Evolutionary conservation across 2,113 vertebrate species (phyloP), one percentile per base, ranked within the genome.

Genomic region (Prunella himalayana): DNA sequence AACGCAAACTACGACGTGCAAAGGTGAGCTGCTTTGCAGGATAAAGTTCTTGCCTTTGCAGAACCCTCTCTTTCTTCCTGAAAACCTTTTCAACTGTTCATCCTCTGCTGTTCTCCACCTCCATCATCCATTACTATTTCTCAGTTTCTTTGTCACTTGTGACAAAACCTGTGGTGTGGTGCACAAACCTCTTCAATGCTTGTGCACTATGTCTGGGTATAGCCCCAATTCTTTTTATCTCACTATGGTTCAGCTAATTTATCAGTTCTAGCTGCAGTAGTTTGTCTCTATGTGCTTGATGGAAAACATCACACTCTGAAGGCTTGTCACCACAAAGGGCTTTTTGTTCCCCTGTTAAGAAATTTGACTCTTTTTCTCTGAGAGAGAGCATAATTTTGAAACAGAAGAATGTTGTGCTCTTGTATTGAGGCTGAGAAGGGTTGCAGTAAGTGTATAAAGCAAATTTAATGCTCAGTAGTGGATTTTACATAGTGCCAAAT

Each of bases 1-100:
- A 99, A 99, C 2, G 99, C 99, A 65, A 99, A 99, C 98, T 99
- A 98, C 24, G 99, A 99, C 1, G 91, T 99, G 35, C 99, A 99
- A 80, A 99, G 99, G 99, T 99, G 96, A 92, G 75, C 41, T 54
- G 8, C 30, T 50, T 13, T 33, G n/a, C 6, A 2, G 33, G 51
- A 27, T 28, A 5, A 57, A 71, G 7, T 50, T 73, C 30, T 49
- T 83, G 35, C 24, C 78, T 65, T 70, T 87, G 56, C 64, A 78
- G 50, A 82, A 19, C 28, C 10, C 9, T 56, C 78, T 47, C n/a
- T 69, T 88, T 69, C 44, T 44, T 66, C 42, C 44, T 78, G 59
- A n/a, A 57, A 73, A n/a, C 39, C 10, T 42, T 78, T 44, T 61
- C 15, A 76, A 0, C 21, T 82, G 22, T 41, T 71, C 33, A 31